Evolutionary conservation across 2,113 vertebrate species (phyloP), one percentile per base, ranked within the genome.

Genomic region (Dipodomys ordii): DNA sequence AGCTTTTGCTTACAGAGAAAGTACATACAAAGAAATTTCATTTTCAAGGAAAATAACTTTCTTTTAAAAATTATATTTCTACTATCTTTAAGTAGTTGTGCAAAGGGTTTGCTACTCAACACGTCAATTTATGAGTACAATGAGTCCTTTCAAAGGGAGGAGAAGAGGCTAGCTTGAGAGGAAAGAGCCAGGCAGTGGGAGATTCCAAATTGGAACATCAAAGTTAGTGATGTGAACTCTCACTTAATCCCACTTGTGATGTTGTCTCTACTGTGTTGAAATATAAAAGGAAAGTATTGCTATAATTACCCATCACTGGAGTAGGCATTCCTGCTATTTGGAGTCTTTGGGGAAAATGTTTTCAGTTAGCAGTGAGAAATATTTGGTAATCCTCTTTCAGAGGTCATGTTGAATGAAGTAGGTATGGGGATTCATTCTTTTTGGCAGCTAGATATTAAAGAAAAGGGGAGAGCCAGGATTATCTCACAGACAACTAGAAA

Each of bases 371-470:
- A 62, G n/a, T 27, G 57, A 82, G 8, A 25, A 88, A 71, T 85
- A 67, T 91, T 97, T 82, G 90, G 32, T 82, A 68, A 32, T 89
- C 57, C 87, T 87, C 89, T 96, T 97, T 77, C 65, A 20, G 93
- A 83, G 96, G 60, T 90, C 95, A 85, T 88, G 67, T 22, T 53
- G 80, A 74, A 84, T 92, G 64, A 73, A 87, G 90, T 90, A 90
- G 94, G 95, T 95, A 95, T 87, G 91, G 90, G 53, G 92, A 96
- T 88, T 95, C 79, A 86, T 93, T 96, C 87, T 69, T 90, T 92
- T 90, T 97, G 96, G 96, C 88, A 96, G 49, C 0, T 0, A 3
- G 3, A 53, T 10, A 76, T 83, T 2, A 2, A 89, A 94, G 87
- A 88, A 92, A 57, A 86, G 94, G 35, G 82, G 80, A 74, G 76